Evolutionary conservation across 2,797 vertebrate genomes (phyloP).

Genomic region (Sebastes matsubarae): DNA sequence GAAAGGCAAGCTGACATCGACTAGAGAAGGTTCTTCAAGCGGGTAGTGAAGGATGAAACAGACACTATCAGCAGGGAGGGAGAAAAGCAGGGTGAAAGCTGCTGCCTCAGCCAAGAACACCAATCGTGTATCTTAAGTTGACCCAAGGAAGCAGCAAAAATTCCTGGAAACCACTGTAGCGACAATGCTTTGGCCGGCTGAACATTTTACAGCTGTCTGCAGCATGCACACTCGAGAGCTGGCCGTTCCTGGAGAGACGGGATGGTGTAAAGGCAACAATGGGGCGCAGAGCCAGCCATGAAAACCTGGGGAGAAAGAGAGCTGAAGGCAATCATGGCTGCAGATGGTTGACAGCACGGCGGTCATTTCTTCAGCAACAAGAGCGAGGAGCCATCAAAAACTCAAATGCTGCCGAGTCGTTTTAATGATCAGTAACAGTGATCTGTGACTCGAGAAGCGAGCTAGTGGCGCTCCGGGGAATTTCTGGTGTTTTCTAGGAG

Average conservation of each 20-base stretch:
- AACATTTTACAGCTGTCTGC: slow-evolving; percentile 49
- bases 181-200: slow-evolving; percentile 16
- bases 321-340: slow-evolving; percentile 38
- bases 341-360: slow-evolving; percentile 29
- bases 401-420: not conserved
- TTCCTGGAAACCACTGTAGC: slow-evolving; percentile 33
- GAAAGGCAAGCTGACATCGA: slow-evolving; percentile 51
- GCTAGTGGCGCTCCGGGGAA: slow-evolving; percentile 20
- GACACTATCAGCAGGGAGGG: slow-evolving; percentile 27
- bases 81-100: slow-evolving; percentile 23
- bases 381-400: slow-evolving; percentile 28
- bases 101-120: slow-evolving; percentile 43
- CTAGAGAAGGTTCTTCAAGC: slow-evolving; percentile 37
- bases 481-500: slow-evolving; percentile 7
- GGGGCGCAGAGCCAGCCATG: slow-evolving; percentile 5
- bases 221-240: slow-evolving; percentile 37
- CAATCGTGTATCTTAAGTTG: slow-evolving; percentile 39
- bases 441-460: slow-evolving; percentile 15
- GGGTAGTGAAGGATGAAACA: slow-evolving; percentile 44
- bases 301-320: slow-evolving; percentile 23
- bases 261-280: slow-evolving; percentile 28
- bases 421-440: slow-evolving; percentile 23
- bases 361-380: slow-evolving; percentile 3
- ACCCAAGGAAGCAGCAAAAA: slow-evolving; percentile 45
- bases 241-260: slow-evolving; percentile 25